These are phyloP conservation scores for Agrotis ipsilon DNA, from an alignment of 2,888 invertebrate genomes.

Conservation along the genomic window DNA sequence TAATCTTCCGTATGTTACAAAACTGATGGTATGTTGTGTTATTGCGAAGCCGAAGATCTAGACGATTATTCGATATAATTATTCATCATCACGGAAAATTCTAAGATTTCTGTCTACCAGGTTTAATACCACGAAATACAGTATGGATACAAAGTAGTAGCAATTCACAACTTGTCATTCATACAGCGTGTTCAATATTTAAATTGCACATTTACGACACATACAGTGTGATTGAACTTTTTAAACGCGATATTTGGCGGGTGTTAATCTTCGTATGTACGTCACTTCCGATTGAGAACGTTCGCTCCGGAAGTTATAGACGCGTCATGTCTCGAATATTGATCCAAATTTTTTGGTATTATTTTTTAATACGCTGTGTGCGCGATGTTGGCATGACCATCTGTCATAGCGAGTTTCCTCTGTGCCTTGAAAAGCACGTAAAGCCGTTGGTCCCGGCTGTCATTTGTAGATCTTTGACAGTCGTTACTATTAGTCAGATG, in stretches of 20 bases:
- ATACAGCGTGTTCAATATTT: slow-evolving; percentile 38
- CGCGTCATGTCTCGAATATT: slow-evolving; percentile 62
- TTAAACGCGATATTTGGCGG: slow-evolving; percentile 67
- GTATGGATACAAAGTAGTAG: slow-evolving; percentile 41
- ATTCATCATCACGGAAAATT: slow-evolving; percentile 2
- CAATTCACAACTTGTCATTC: slow-evolving; percentile 34
- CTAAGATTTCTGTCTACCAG: slow-evolving; percentile 33
- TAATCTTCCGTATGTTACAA: neutral
- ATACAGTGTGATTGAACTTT: slow-evolving; percentile 69
- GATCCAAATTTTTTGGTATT: slow-evolving; percentile 53
- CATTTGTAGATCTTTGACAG: no score
- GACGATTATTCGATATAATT: neutral
- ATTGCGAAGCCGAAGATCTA: neutral
- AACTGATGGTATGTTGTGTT: neutral
- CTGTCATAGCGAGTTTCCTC: no score
- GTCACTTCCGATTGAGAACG: slow-evolving; percentile 71
- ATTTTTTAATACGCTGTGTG: slow-evolving; percentile 4
- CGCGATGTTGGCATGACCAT: no score
- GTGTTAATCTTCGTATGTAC: slow-evolving; percentile 68
- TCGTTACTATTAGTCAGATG: no score
- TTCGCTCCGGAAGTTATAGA: slow-evolving; percentile 71
- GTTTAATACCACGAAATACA: slow-evolving; percentile 23
- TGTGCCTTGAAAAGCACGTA: no score
- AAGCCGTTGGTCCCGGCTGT: no score
- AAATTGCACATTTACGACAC: slow-evolving; percentile 60